Base-by-base conservation (phyloP, 2,888 invertebrate species). In the Parelbella ahira region DNA sequence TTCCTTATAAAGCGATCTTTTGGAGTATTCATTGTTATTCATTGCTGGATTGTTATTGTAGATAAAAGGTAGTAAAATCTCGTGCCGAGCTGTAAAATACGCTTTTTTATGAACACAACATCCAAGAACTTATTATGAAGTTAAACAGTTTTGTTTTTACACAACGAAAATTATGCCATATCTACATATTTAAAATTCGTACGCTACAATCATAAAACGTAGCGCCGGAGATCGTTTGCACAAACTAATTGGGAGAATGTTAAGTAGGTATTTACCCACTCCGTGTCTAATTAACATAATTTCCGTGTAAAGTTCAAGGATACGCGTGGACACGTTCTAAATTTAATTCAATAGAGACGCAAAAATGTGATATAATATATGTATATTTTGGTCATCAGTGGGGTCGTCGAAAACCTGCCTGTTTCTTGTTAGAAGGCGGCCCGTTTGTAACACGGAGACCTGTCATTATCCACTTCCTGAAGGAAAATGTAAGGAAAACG, bases 281-380 rank as follows among this genome's bases (percentile, higher is more conserved):
- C 20, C 6, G 13, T 27, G 5, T 3, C 20, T 18, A 20, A 30
- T 33, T 34, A 15, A 7, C 21, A 28, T 41, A 21, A 28, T 21
- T 33, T 32, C 12, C 27, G 13, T 33, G 21, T 21, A 12, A 33
- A 41, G 41, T 41, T 41, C 41, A 41, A 41, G 33, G 33, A 27
- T 33, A 23, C 6, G 20, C 3, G 13, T 13, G 23, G 21, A 34
- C 18, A 19, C 6, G 20, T 23, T 24, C 11, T 18, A 3, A 41
- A 39, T 47, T 45, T 33, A 48, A 46, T 37, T 47, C 47, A 25
- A 44, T 45, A 27, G 45, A 25, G 12, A 12, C 5, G 29, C 39
- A 18, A 36, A 11, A n/a, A n/a, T n/a, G n/a, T 2, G 19, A 46
- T 5, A 1, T 20, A 18, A 23, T 21, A 41, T 30, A 49, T 49